Evolutionary conservation across 2,888 invertebrate genomes (phyloP).

Genomic region (Drosophila setosimentum): DNA sequence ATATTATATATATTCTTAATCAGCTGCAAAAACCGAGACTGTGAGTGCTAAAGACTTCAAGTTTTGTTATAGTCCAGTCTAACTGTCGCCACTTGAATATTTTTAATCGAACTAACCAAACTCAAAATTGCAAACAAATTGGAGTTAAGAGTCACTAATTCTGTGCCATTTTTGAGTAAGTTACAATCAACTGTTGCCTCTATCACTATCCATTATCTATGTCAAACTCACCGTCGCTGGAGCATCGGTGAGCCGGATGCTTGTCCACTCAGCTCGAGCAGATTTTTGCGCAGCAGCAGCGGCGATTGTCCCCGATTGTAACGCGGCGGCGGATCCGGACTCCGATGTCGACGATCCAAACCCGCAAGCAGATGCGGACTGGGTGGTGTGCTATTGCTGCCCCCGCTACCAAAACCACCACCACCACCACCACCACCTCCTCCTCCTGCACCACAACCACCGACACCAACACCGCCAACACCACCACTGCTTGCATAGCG

Average conservation of each 20-base stretch:
- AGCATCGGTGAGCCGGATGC: slow-evolving; percentile 86
- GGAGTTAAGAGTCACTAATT: not conserved
- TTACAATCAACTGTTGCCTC: not conserved
- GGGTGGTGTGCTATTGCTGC: slow-evolving; percentile 67
- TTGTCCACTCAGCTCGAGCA: slow-evolving; percentile 86
- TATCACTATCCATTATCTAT: not conserved
- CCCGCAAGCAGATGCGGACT: slow-evolving; percentile 81
- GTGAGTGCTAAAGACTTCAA: not conserved
- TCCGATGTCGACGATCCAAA: slow-evolving; percentile 86
- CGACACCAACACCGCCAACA: slow-evolving; percentile 24
- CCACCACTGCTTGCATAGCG: slow-evolving; percentile 74
- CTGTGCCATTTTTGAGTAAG: too few relatives aligned
- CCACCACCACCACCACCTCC: slow-evolving; percentile 13
- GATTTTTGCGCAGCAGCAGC: slow-evolving; percentile 87
- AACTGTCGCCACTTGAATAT: too few relatives aligned
- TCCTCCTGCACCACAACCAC: too few relatives aligned
- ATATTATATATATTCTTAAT: not conserved
- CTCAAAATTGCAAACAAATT: too few relatives aligned
- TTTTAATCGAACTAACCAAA: not conserved
- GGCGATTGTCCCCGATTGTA: slow-evolving; percentile 86
- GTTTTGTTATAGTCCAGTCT: not conserved
- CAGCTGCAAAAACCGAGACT: not conserved
- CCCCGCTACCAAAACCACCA: slow-evolving; percentile 18
- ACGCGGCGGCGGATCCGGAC: slow-evolving; percentile 88
- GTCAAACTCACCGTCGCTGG: slow-evolving; percentile 86